Conservation (phyloP, 2,113 vertebrate species). For the Sinocyclocheilus grahami region DNA sequence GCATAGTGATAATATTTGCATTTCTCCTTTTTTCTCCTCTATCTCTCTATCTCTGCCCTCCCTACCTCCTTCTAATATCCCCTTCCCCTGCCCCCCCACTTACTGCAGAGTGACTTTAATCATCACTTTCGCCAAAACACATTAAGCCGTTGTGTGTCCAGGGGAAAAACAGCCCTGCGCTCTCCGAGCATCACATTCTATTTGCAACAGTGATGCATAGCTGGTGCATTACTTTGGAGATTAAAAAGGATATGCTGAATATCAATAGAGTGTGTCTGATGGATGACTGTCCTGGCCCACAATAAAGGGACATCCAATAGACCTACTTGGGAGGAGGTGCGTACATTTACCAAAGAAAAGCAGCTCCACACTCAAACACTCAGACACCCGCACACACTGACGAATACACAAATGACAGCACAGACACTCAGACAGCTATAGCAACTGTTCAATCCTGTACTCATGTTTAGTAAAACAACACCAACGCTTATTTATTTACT, state of each 20-base stretch:
- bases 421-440: conserved; percentile 62
- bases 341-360: conserved; percentile 51
- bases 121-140: conserved; percentile 80
- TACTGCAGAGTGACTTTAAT: conserved; percentile 78
- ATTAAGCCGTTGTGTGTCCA: conserved; percentile 75
- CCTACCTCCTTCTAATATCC: conserved; percentile 45
- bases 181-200: conserved; percentile 69
- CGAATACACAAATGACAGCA: conserved; percentile 58
- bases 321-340: conserved; percentile 50
- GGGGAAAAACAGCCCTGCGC: conserved; percentile 58
- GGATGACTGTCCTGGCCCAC: conserved; percentile 68
- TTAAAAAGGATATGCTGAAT: conserved; percentile 76
- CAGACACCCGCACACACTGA: conserved; percentile 47
- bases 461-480: conserved; percentile 64
- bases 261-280: conserved; percentile 71
- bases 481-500: conserved; percentile 40
- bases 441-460: conserved; percentile 70
- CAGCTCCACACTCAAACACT: conserved; percentile 52
- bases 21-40: conserved; percentile 62
- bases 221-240: conserved; percentile 77
- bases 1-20: conserved; percentile 75
- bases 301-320: conserved; percentile 51
- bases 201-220: conserved; percentile 78
- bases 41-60: conserved; percentile 61
- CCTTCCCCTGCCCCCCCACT: conserved; percentile 55